A percentile compares a stretch with the other conserved stretches of the same genome.
These are phyloP conservation scores for Nyctibius bracteatus DNA, from an alignment of 2,113 vertebrate genomes.

Conservation along the genomic window DNA sequence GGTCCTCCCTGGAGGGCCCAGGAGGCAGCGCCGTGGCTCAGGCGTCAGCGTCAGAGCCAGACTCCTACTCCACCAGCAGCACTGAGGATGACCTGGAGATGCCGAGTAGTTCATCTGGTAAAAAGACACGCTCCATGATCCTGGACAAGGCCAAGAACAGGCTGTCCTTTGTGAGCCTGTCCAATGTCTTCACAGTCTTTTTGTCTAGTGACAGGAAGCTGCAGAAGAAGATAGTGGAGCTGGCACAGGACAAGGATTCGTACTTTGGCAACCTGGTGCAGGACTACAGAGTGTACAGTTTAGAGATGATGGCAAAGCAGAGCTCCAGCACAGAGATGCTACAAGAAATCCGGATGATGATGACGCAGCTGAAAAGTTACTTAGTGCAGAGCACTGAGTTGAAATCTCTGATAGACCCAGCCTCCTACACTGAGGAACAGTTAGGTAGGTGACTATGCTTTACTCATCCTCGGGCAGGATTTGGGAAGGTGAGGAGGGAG, in stretches of 20 bases:
- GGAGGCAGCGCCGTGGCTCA: conserved; percentile 58
- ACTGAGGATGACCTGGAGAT: conserved; percentile 87
- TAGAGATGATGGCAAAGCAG: conserved; percentile 92
- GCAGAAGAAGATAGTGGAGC: conserved; percentile 88
- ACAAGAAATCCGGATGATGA: conserved; percentile 96
- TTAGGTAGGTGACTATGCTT: conserved; percentile 71
- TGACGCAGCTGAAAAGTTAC: conserved; percentile 97
- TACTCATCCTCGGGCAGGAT: background rate
- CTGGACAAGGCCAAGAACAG: conserved; percentile 85
- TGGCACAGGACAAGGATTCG: conserved; percentile 85
- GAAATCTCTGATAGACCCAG: conserved; percentile 80
- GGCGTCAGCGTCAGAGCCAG: conserved; percentile 68
- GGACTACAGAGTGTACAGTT: conserved; percentile 89
- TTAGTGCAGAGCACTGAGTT: conserved; percentile 92
- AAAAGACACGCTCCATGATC: conserved; percentile 83
- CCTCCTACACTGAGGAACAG: conserved; percentile 76
- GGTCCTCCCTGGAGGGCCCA: conserved; percentile 79
- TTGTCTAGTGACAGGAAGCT: conserved; percentile 88
- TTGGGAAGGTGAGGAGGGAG: background rate
- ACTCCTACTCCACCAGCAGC: conserved; percentile 92
- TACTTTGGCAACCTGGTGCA: conserved; percentile 94
- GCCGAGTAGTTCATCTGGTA: conserved; percentile 43
- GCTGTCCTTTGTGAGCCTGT: conserved; percentile 82
- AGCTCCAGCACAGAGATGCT: conserved; percentile 91
- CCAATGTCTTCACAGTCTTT: conserved; percentile 84